Base-by-base conservation (phyloP, 2,797 vertebrate species). In the Lepilemur ruficaudatus region DNA sequence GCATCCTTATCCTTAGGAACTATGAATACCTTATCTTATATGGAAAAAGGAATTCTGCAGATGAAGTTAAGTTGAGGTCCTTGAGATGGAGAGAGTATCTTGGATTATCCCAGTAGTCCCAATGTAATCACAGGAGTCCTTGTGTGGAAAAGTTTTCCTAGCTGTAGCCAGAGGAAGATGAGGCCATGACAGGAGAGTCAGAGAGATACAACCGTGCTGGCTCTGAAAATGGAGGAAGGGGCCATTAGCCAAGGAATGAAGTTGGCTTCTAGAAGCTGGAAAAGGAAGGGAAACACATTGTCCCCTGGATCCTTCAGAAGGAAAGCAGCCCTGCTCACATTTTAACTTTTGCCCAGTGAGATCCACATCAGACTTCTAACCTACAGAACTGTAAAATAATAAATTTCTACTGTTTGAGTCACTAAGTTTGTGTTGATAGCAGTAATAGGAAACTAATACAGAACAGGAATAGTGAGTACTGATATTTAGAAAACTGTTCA, bases 271-370 rank as follows among this genome's bases (percentile, higher is more conserved):
- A 52, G 23, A 92, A 38, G 28, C 12, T 59, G 50, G 22, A 95
- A 90, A 57, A 76, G n/a, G 2, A 28, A 79, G 79, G 13, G 48
- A 92, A 86, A 3, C 12, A 89, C 82, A 87, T 69, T 4, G 3
- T 41, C 30, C n/a, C 46, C 32, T 38, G 5, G 3, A 15, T 13
- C 55, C 57, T 50, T 67, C 17, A 14, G 55, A 63, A 92, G 28
- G n/a, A 57, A 41, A 0, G 0, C 20, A 30, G 4, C 5, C 6
- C 52, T n/a, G 3, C 13, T 32, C 7, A 41, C 4, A 11, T 32
- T 23, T 20, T 15, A 12, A 80, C 48, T 43, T 67, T 41, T 67
- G 41, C 25, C 18, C 41, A 52, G 11, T 3, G 20, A 32, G 43
- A 88, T 1, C 5, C 10, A 46, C 0, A 12, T 78, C 85, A 75